Evolutionary conservation across 2,113 vertebrate species (phyloP).

Genomic region (Mohoua ochrocephala): DNA sequence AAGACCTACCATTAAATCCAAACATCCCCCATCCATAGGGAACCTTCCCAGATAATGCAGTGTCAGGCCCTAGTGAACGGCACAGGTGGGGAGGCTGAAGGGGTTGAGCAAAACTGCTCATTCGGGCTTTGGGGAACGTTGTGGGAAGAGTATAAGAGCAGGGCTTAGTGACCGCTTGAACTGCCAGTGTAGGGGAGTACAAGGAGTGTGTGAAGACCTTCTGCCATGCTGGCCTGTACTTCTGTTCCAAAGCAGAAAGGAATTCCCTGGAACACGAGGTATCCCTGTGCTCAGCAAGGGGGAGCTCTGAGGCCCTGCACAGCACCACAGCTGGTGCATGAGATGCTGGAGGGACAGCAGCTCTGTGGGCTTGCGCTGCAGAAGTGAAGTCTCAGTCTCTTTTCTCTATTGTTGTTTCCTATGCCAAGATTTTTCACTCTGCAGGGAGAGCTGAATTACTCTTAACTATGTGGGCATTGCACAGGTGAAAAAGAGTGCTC

Average conservation of each 20-base stretch:
- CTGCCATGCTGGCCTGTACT: neutral
- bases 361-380: neutral
- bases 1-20: neutral
- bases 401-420: neutral
- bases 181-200: neutral
- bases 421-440: conserved; percentile 61
- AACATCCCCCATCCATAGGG: neutral
- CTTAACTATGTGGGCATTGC: conserved; percentile 41
- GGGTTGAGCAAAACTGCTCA: neutral
- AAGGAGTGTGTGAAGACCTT: neutral
- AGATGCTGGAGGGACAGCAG: neutral
- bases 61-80: neutral
- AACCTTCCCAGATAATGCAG: neutral
- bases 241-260: neutral
- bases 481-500: conserved; percentile 52
- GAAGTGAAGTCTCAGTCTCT: neutral
- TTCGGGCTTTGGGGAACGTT: neutral
- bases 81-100: neutral
- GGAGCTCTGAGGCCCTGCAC: neutral
- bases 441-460: conserved; percentile 63
- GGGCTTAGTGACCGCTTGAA: neutral
- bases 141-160: neutral
- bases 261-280: neutral
- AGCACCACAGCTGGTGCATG: neutral
- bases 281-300: neutral